Evolutionary conservation across 2,888 invertebrate genomes (phyloP).

Genomic region (Augochlorella aurata): DNA sequence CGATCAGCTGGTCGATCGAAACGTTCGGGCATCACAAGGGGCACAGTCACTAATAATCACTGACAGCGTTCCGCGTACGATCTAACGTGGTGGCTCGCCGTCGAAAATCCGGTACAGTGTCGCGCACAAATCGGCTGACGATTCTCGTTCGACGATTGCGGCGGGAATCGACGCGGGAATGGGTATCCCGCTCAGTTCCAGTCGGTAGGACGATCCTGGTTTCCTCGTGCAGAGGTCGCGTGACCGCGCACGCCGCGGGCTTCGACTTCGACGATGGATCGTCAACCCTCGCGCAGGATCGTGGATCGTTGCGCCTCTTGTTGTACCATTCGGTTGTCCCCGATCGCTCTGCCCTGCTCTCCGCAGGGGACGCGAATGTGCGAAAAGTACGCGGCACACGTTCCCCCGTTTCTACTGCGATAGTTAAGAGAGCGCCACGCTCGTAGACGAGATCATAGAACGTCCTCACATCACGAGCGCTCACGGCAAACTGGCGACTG

Average conservation of each 20-base stretch:
- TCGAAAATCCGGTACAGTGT: no score
- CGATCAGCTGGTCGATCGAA: conserved; percentile 64
- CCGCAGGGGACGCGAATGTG: conserved; percentile 3
- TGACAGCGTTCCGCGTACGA: background rate
- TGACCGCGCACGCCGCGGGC: conserved; percentile 47
- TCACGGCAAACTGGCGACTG: conserved; percentile 89
- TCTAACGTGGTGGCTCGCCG: background rate
- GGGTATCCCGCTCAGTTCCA: background rate
- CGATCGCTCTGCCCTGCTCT: background rate
- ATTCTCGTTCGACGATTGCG: no score
- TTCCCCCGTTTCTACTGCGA: conserved; percentile 42
- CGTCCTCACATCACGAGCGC: conserved; percentile 90
- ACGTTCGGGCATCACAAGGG: conserved; percentile 26
- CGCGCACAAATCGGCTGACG: no score
- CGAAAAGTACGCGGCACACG: conserved; percentile 30
- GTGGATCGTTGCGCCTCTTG: background rate
- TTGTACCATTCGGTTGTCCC: background rate
- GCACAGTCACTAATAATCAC: background rate
- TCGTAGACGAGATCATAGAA: conserved; percentile 79
- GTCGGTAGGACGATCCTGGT: background rate
- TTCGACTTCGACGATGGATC: background rate
- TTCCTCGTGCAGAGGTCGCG: conserved; percentile 51
- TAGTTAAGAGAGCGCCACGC: conserved; percentile 58
- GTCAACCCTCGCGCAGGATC: background rate
- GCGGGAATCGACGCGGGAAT: background rate